A percentile compares a stretch with the other conserved stretches of the same genome.
Evolutionary conservation across 2,113 vertebrate species (phyloP).

Genomic region (Hippopotamus amphibius): DNA sequence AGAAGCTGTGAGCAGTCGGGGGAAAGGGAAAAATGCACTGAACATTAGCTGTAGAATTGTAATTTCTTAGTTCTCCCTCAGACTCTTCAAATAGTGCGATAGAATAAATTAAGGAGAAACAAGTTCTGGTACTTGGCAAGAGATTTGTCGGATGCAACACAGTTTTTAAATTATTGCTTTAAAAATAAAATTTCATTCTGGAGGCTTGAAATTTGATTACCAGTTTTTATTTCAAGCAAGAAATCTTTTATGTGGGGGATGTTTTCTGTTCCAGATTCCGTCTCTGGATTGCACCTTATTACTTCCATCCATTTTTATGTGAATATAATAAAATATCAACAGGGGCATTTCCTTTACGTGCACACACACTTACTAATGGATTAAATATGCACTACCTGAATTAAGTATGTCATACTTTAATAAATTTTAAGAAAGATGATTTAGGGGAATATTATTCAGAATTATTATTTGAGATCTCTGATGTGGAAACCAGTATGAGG

Average conservation of each 20-base stretch:
- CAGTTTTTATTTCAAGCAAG: neutral
- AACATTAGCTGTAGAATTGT: neutral
- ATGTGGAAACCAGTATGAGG: neutral
- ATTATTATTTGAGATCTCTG: neutral
- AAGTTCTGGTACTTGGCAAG: neutral
- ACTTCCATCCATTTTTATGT: neutral
- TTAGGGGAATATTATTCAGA: neutral
- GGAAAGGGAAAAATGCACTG: neutral
- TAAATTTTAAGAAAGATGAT: neutral
- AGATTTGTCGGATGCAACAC: neutral
- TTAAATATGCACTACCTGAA: neutral
- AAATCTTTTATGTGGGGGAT: neutral
- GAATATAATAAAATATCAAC: neutral
- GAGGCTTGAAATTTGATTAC: neutral
- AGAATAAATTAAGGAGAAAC: neutral
- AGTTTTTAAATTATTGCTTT: neutral
- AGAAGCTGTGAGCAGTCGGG: neutral
- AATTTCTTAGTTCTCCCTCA: neutral
- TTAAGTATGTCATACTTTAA: neutral
- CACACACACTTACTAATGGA: neutral
- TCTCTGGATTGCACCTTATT: neutral
- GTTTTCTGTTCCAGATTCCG: neutral
- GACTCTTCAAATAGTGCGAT: too few species aligned
- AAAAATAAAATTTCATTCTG: constrained; percentile 1
- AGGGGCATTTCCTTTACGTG: neutral